A percentile compares a stretch with the other conserved stretches of the same genome.
Evolutionary conservation across 1,140 invertebrate species (phyloP).

Genomic region (Nilaparvata lugens): DNA sequence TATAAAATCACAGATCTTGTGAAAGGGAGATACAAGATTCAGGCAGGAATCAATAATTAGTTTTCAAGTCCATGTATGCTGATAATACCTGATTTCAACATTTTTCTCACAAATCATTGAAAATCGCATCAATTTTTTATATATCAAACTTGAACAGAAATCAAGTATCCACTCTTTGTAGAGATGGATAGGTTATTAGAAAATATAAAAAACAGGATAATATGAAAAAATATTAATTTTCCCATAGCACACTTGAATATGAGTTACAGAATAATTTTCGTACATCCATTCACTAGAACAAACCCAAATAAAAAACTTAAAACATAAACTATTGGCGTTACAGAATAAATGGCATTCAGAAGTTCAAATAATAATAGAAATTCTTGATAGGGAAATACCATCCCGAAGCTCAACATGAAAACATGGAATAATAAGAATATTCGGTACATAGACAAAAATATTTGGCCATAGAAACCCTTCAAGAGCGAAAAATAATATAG

Average conservation of each 20-base stretch:
- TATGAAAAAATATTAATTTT: constrained; percentile 3
- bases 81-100: constrained; percentile 2
- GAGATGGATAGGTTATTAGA: too few species aligned
- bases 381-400: too few species aligned
- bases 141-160: background rate
- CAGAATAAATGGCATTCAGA: too few species aligned
- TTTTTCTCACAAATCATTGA: constrained; percentile 15
- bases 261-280: too few species aligned
- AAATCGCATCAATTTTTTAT: background rate
- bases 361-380: too few species aligned
- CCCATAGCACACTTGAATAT: background rate
- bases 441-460: too few species aligned
- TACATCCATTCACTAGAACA: background rate
- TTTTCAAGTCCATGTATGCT: background rate
- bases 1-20: constrained; percentile 26
- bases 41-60: constrained; percentile 20
- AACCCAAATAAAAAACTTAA: too few species aligned
- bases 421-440: too few species aligned
- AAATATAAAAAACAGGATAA: constrained; percentile 6
- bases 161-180: constrained; percentile 6
- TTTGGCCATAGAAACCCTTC: too few species aligned
- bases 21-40: constrained; percentile 15
- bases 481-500: too few species aligned
- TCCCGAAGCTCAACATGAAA: too few species aligned
- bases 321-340: too few species aligned